phyloP scores from a whole-genome alignment of 2,797 vertebrate genomes.

The Sebastes elongatus region DNA sequence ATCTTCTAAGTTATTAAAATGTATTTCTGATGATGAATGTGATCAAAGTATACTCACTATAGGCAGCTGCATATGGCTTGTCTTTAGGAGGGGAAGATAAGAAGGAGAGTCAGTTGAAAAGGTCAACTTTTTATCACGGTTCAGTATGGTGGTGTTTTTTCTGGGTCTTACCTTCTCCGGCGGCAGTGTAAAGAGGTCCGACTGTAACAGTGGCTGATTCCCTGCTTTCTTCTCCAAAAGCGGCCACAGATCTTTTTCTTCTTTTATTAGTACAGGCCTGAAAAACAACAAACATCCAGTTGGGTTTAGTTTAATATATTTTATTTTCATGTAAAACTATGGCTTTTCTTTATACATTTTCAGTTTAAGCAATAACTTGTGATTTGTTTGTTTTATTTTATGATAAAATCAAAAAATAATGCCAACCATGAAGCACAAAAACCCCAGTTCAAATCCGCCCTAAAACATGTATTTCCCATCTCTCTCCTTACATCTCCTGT shows the following conservation, averaged over 20 bases:
- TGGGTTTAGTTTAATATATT: neutral
- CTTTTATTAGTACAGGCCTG: slow-evolving; percentile 66
- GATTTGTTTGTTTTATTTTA: neutral
- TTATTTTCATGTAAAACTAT: neutral
- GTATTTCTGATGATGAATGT: neutral
- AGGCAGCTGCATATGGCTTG: slow-evolving; percentile 11
- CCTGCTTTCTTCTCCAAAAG: slow-evolving; percentile 56
- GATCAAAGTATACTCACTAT: slow-evolving; percentile 60
- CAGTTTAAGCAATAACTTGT: neutral
- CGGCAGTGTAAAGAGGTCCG: slow-evolving; percentile 75
- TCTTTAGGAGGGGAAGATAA: slow-evolving; percentile 18
- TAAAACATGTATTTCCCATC: neutral
- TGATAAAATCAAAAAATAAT: neutral
- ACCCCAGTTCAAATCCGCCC: accelerated
- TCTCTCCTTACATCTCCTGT: neutral
- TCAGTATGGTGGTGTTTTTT: neutral
- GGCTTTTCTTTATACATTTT: neutral
- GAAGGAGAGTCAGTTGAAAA: neutral
- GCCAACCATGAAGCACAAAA: neutral
- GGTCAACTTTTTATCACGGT: neutral
- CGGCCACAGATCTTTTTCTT: slow-evolving; percentile 69
- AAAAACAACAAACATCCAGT: neutral
- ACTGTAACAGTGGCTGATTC: slow-evolving; percentile 75
- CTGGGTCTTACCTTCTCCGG: slow-evolving; percentile 42
- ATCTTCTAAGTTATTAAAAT: neutral